Evolutionary conservation across 1,140 invertebrate genomes (phyloP).

Genomic region (Orchestia grillus): DNA sequence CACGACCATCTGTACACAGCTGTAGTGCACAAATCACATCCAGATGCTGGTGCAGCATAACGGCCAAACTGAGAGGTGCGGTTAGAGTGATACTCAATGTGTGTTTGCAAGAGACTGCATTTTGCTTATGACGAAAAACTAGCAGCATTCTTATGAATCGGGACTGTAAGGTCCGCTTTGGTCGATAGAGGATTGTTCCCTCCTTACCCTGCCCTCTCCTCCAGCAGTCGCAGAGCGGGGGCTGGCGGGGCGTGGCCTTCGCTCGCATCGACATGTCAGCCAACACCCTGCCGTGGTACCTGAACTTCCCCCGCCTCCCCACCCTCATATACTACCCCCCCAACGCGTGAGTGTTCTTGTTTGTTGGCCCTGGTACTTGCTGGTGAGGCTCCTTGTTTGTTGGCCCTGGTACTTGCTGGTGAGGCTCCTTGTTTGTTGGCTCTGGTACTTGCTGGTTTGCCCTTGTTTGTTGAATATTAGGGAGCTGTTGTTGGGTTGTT

Average conservation of each 20-base stretch:
- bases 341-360: background rate
- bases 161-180: too few relatives aligned
- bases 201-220: background rate
- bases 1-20: too few relatives aligned
- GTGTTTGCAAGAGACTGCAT: too few relatives aligned
- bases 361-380: background rate
- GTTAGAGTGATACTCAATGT: too few relatives aligned
- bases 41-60: too few relatives aligned
- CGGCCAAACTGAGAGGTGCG: too few relatives aligned
- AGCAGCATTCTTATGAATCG: too few relatives aligned
- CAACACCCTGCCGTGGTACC: conserved; percentile 30
- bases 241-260: background rate
- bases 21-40: too few relatives aligned
- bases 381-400: background rate
- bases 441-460: too few relatives aligned
- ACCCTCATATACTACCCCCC: background rate
- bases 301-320: background rate
- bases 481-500: too few relatives aligned
- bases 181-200: background rate
- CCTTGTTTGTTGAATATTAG: too few relatives aligned
- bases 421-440: background rate
- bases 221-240: background rate
- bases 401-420: background rate
- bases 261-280: conserved; percentile 34
- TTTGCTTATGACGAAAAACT: too few relatives aligned